A percentile compares a stretch with the other conserved stretches of the same genome.
Evolutionary conservation across 1,140 invertebrate species (phyloP).

Genomic region (Apocrypta bakeri): DNA sequence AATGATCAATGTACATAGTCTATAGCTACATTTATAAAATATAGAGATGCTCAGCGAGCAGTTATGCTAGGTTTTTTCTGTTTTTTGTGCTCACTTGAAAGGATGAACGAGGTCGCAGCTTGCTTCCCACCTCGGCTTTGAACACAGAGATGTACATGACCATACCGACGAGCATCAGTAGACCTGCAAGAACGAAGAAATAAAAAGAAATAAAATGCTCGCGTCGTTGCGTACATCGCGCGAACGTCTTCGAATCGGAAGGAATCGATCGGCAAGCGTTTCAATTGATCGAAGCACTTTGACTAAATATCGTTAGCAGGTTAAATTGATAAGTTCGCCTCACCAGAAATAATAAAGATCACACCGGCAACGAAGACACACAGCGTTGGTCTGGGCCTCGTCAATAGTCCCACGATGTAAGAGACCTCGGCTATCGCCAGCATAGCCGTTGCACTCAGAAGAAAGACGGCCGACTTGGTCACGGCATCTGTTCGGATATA

Average conservation of each 20-base stretch:
- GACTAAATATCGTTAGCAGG: too few relatives aligned
- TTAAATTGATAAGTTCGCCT: slow-evolving; percentile 36
- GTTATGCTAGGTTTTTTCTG: not conserved
- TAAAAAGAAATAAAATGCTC: not conserved
- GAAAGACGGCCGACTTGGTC: slow-evolving; percentile 80
- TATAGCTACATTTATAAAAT: too few relatives aligned
- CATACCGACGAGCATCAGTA: slow-evolving; percentile 90
- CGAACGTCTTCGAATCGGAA: too few relatives aligned
- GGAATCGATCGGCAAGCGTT: too few relatives aligned
- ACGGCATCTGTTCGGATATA: slow-evolving; percentile 77
- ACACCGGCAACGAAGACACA: slow-evolving; percentile 81
- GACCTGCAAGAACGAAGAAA: slow-evolving; percentile 78
- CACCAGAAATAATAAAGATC: slow-evolving; percentile 74
- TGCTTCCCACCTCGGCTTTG: slow-evolving; percentile 91
- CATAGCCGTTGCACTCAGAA: slow-evolving; percentile 78
- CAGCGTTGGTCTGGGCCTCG: slow-evolving; percentile 73
- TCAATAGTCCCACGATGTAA: slow-evolving; percentile 78
- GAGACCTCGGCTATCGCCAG: slow-evolving; percentile 79
- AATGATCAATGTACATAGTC: too few relatives aligned
- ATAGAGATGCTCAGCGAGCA: too few relatives aligned
- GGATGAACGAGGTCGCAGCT: slow-evolving; percentile 84
- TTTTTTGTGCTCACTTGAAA: slow-evolving; percentile 65
- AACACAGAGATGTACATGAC: slow-evolving; percentile 95
- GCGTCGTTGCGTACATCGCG: too few relatives aligned
- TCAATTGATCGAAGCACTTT: too few relatives aligned